Evolutionary conservation across 2,113 vertebrate species (phyloP), one percentile per base, ranked within the genome.

Genomic region (Caranx ignobilis): DNA sequence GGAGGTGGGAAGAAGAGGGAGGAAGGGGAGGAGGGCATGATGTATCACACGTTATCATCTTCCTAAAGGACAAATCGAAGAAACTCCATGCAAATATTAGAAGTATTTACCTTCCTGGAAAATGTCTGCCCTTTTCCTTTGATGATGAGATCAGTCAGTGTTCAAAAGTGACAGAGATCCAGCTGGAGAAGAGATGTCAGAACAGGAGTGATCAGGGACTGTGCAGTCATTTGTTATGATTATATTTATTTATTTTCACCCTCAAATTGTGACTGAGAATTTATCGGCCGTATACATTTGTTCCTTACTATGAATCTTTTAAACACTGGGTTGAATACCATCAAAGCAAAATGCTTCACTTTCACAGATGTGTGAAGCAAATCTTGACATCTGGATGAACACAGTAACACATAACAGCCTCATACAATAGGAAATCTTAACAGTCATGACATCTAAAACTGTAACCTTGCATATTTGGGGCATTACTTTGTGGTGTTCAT

Each of bases 61-160:
- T 85, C 75, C 84, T 82, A 94, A 93, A 94, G 91, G 92, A 93
- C 91, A 94, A 93, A 94, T 90, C 89, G 85, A 89, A 88, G 88
- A 87, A 87, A 83, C 87, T 92, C 82, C 81, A 55, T 61, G 87
- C 85, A 84, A 91, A 85, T 88, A 90, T 93, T 93, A 91, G 86
- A 91, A 92, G 89, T 92, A 90, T 93, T 95, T 94, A 93, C 92
- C 86, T 92, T 89, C 62, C 88, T 86, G 86, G 89, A 88, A 83
- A 92, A 91, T 74, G 90, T 82, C 90, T 93, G 90, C 92, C 93
- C 92, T 93, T 94, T 94, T 84, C 85, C 83, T 82, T 70, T 77
- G 73, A 76, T 91, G 88, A 90, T 87, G 81, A 83, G 72, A 89
- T 91, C 83, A 89, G 83, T 88, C 80, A 77, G 65, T 54, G 66